Evolutionary conservation across 2,113 vertebrate genomes (phyloP).

Genomic region (Anseranas semipalmata): DNA sequence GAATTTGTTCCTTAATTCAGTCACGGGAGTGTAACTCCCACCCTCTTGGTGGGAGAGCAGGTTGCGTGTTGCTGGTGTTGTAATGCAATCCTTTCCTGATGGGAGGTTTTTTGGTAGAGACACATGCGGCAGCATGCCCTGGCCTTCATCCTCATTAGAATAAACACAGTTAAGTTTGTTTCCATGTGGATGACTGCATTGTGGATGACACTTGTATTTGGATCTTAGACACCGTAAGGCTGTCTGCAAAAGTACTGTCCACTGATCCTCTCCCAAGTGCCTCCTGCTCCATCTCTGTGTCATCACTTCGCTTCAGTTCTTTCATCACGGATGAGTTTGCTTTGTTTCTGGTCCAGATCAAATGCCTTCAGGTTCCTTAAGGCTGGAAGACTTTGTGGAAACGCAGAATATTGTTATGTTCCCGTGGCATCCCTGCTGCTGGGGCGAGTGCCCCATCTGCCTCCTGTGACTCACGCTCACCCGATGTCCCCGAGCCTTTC

Average conservation of each 20-base stretch:
- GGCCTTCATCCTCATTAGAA: neutral
- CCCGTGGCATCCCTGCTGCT: neutral
- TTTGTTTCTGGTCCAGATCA: neutral
- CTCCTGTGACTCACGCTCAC: neutral
- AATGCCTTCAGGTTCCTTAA: neutral
- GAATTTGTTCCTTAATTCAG: neutral
- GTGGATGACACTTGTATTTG: neutral
- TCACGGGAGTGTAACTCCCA: neutral
- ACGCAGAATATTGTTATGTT: neutral
- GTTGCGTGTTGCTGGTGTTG: neutral
- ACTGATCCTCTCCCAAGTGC: neutral
- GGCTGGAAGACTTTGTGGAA: neutral
- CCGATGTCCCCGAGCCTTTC: neutral
- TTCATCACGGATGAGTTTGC: neutral
- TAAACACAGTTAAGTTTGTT: neutral
- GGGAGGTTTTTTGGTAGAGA: neutral
- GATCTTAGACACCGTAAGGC: neutral
- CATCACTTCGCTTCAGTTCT: neutral
- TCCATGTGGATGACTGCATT: neutral
- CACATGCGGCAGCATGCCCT: neutral
- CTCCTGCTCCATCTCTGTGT: neutral
- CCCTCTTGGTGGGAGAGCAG: neutral
- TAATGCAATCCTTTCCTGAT: neutral
- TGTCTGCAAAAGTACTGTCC: neutral
- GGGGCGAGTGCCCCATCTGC: neutral